Conservation (phyloP, 2,797 vertebrate genomes). For the Malurus leucopterus region DNA sequence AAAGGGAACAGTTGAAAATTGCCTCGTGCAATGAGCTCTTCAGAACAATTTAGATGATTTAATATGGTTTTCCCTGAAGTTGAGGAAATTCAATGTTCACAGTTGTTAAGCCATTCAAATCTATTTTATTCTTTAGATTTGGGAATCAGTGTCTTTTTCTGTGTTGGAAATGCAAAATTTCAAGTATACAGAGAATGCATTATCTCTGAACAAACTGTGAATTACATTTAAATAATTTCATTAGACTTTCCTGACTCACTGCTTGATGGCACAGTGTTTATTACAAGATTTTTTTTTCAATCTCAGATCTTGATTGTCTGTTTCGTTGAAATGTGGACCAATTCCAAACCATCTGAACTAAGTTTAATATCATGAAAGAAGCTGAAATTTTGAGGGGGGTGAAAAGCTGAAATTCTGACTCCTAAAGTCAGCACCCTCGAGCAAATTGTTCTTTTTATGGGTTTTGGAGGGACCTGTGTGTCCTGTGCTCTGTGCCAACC, state of each 20-base stretch:
- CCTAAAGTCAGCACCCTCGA: not conserved
- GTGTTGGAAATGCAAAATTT: not conserved
- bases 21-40: not conserved
- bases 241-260: not conserved
- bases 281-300: not conserved
- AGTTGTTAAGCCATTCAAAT: not conserved
- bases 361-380: not conserved
- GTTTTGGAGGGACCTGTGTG: not conserved
- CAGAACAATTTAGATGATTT: not conserved
- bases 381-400: not conserved
- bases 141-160: not conserved
- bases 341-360: not conserved
- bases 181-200: not conserved
- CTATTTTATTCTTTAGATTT: not conserved
- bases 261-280: not conserved
- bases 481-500: not conserved
- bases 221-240: not conserved
- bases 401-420: not conserved
- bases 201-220: not conserved
- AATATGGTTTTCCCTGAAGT: not conserved
- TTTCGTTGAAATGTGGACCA: not conserved
- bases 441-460: not conserved
- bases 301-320: not conserved
- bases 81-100: not conserved
- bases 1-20: not conserved